Evolutionary conservation across 2,888 invertebrate genomes (phyloP), one percentile per base, ranked within the genome.

Genomic region (Philereme vetulata): DNA sequence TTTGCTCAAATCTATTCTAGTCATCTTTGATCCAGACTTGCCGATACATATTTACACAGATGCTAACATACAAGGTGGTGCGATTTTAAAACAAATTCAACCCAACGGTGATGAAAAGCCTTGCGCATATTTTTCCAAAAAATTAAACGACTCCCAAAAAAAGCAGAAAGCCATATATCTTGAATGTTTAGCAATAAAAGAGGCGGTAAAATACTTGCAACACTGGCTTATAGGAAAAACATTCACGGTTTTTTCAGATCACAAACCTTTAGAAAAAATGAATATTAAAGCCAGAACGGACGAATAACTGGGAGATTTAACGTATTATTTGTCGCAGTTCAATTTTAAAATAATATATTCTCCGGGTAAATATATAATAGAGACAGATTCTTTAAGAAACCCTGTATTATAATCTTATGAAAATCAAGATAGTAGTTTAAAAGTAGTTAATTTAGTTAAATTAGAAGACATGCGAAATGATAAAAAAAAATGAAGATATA

Each of bases 301-400:
- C n/a, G n/a, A n/a, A n/a, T n/a, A n/a, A n/a, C n/a, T n/a, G n/a
- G n/a, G n/a, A n/a, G n/a, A n/a, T n/a, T n/a, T n/a, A n/a, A n/a
- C n/a, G n/a, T n/a, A n/a, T n/a, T n/a, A n/a, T n/a, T 47, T 76
- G 11, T 77, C 74, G 8, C 75, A 75, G 60, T 75, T 61, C 60
- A 62, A 74, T 50, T 76, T 72, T 40, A 5, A 71, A 56, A 57
- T 74, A 43, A 71, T 51, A 67, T 74, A 72, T 59, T n/a, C 61
- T 5, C 65, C 63, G 32, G 60, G 60, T 40, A 48, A 51, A 56
- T 21, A 35, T 7, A 60, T 54, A 43, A 43, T 36, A 36, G 4
- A 36, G 4, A 7, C 36, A 36, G 36, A 36, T 36, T 3, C 2
- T 36, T 36, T 36, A 3, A 36, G 36, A 36, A 36, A 36, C 36